phyloP scores from a whole-genome alignment of 2,888 invertebrate species.

The Pasiphila rectangulata region DNA sequence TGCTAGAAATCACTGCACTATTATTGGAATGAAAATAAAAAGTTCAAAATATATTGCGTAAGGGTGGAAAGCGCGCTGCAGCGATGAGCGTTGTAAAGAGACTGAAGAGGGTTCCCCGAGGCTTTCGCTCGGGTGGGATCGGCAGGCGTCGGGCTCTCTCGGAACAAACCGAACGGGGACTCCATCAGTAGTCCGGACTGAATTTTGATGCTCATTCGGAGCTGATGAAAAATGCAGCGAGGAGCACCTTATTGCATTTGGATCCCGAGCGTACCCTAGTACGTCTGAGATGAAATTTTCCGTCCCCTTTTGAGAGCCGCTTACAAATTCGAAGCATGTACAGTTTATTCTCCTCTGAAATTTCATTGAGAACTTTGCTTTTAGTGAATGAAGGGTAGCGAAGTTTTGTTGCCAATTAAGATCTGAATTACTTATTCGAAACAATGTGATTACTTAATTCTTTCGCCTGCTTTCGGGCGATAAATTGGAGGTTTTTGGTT shows the following conservation, averaged over 20 bases:
- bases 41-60: conserved; percentile 57
- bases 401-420: conserved; percentile 4
- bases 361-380: conserved; percentile 11
- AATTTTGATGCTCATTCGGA: conserved; percentile 40
- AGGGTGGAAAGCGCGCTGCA: conserved; percentile 43
- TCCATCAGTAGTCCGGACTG: conserved; percentile 35
- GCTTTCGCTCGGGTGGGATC: conserved; percentile 33
- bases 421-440: not conserved
- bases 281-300: conserved; percentile 23
- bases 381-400: conserved; percentile 14
- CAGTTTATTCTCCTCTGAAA: conserved; percentile 4
- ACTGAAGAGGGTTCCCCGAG: conserved; percentile 41
- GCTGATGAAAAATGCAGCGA: conserved; percentile 51
- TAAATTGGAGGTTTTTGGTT: not conserved
- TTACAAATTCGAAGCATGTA: conserved; percentile 17
- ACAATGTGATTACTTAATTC: not conserved
- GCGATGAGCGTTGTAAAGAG: conserved; percentile 46
- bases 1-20: conserved; percentile 48
- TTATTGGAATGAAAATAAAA: conserved; percentile 49
- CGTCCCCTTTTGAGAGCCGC: conserved; percentile 8
- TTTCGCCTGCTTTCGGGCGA: not conserved
- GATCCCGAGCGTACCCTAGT: conserved; percentile 20
- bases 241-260: conserved; percentile 39
- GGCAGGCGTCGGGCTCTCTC: conserved; percentile 26
- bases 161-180: conserved; percentile 24